Conservation (phyloP, 2,888 invertebrate genomes). For the Escarpia spicata region DNA sequence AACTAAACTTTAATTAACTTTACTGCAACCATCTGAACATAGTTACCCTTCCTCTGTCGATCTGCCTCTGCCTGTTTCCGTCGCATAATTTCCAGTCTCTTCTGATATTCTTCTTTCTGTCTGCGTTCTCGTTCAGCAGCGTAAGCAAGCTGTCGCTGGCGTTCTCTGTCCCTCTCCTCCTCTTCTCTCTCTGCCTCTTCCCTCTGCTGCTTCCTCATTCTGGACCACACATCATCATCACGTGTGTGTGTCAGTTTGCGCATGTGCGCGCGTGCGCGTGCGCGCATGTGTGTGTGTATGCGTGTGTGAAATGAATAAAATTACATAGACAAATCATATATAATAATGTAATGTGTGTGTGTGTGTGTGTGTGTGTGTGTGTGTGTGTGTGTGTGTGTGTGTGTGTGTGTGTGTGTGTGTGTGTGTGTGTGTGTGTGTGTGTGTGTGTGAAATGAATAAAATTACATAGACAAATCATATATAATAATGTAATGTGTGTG, state of each 20-base stretch:
- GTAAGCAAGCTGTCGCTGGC: slow-evolving; percentile 36
- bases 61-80: slow-evolving; percentile 52
- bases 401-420: too few relatives aligned
- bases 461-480: too few relatives aligned
- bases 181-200: slow-evolving; percentile 37
- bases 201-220: slow-evolving; percentile 37
- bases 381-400: too few relatives aligned
- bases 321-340: too few relatives aligned
- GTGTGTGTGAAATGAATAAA: too few relatives aligned
- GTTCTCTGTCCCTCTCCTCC: slow-evolving; percentile 45
- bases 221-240: slow-evolving; percentile 20
- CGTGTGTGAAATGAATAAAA: too few relatives aligned
- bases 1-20: too few relatives aligned
- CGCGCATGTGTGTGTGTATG: too few relatives aligned
- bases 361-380: too few relatives aligned
- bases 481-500: too few relatives aligned
- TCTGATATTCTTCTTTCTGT: slow-evolving; percentile 49
- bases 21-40: neutral
- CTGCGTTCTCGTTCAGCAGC: slow-evolving; percentile 41
- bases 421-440: too few relatives aligned
- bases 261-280: neutral
- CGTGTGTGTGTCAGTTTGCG: neutral
- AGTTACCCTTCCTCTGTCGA: slow-evolving; percentile 44
- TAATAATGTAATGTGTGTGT: too few relatives aligned
- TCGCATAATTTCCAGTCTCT: slow-evolving; percentile 59